Percentiles rank a stretch among this genome's conserved stretches.
These are phyloP conservation scores for Toxotes jaculatrix DNA, from an alignment of 2,113 vertebrate species.

Conservation along the genomic window DNA sequence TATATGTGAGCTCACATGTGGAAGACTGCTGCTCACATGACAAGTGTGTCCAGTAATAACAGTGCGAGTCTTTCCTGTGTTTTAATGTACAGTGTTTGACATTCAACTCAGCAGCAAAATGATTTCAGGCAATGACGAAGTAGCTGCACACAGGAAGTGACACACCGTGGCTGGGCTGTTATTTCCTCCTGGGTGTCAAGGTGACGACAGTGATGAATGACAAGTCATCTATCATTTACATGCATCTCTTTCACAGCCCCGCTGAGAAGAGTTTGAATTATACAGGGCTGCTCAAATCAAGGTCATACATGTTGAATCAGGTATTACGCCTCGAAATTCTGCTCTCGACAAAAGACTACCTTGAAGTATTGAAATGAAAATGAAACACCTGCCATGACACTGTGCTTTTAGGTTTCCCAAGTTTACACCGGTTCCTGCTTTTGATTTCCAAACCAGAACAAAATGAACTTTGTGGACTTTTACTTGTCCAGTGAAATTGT, in stretches of 20 bases:
- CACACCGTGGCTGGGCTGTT: conserved; percentile 48
- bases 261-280: conserved; percentile 63
- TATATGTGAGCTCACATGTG: not conserved
- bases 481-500: not conserved
- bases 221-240: conserved; percentile 72
- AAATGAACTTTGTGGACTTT: not conserved
- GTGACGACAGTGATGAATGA: conserved; percentile 75
- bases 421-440: conserved; percentile 1
- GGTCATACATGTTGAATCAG: conserved; percentile 62
- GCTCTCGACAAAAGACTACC: conserved; percentile 26
- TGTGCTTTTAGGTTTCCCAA: conserved; percentile 13
- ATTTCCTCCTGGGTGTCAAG: conserved; percentile 71
- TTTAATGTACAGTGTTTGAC: conserved; percentile 26
- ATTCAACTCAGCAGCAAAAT: conserved; percentile 38
- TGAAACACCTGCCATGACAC: not conserved
- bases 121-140: conserved; percentile 51
- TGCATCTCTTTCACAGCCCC: conserved; percentile 57
- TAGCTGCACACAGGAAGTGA: conserved; percentile 71
- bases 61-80: conserved; percentile 2
- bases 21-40: not conserved
- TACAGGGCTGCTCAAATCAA: conserved; percentile 66
- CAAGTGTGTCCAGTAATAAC: not conserved
- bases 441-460: conserved; percentile 6
- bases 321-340: conserved; percentile 27
- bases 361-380: conserved; percentile 44